Evolutionary conservation across 2,113 vertebrate species (phyloP), one percentile per base, ranked within the genome.

Genomic region (Copsychus sechellarum): DNA sequence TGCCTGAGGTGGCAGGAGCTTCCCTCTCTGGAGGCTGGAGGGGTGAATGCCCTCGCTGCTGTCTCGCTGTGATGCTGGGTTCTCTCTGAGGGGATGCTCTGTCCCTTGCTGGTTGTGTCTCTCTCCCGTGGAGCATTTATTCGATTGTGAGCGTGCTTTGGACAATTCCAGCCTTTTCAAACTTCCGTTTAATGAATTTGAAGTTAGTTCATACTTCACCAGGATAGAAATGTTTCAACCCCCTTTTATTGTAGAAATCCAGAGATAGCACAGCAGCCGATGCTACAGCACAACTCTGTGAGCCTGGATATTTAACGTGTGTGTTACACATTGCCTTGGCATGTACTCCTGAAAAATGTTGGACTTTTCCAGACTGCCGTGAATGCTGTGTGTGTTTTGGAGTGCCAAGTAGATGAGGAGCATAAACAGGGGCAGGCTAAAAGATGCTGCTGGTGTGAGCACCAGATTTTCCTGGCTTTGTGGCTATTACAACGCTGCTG

Each of bases 171-270:
- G n/a, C 22, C 74, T 67, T 61, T 85, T 40, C 24, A 67, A 90
- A 66, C 28, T 51, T 66, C 29, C 0, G 3, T 57, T 83, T 90
- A 80, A 71, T 79, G 80, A 36, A 43, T 70, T 62, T 6, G 92
- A 93, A 96, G 81, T 97, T 97, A 91, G 89, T 76, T 93, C 78
- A 4, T 87, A 58, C 34, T 85, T 92, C 57, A 5, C 15, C 9
- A 33, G 83, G 34, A 42, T 54, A 77, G 36, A 38, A 28, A 9
- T 12, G 31, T 76, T 72, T 73, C 61, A 60, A 18, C 34, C 7
- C 28, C 19, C 31, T 62, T 53, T 26, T 57, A 4, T 77, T 58
- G 70, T 83, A 45, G 65, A 38, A 84, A 78, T 34, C 57, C 65
- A 6, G 34, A n/a, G 74, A n/a, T 69, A 12, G 11, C 73, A 17